These are phyloP conservation scores for Metallyticus violacea DNA, from an alignment of 2,888 invertebrate genomes.

Conservation along the genomic window DNA sequence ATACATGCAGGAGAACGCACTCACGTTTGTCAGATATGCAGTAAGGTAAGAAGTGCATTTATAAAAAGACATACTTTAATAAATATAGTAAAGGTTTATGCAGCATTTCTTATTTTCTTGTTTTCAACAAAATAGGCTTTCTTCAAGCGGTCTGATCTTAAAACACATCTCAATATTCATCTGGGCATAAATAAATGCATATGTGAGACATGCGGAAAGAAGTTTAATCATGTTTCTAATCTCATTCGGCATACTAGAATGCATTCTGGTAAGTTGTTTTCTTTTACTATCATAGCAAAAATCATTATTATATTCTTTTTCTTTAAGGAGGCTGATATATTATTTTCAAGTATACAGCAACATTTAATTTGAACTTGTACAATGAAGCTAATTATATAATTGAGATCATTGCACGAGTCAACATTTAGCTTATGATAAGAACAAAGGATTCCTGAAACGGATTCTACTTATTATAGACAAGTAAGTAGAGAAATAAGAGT, in stretches of 20 bases:
- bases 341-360: too few relatives aligned
- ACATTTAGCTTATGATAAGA: too few relatives aligned
- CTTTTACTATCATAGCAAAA: too few relatives aligned
- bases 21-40: constrained; percentile 43
- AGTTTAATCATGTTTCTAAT: constrained; percentile 48
- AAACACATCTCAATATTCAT: constrained; percentile 47
- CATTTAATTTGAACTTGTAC: too few relatives aligned
- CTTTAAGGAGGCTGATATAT: too few relatives aligned
- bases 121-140: neutral
- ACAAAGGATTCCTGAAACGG: too few relatives aligned
- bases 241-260: constrained; percentile 44
- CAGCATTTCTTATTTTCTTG: neutral
- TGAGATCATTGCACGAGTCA: too few relatives aligned
- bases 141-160: constrained; percentile 44
- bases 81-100: neutral
- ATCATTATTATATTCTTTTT: too few relatives aligned
- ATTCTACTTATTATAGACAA: too few relatives aligned
- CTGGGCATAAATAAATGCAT: constrained; percentile 45
- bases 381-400: too few relatives aligned
- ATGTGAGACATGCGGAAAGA: constrained; percentile 46
- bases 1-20: constrained; percentile 44
- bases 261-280: constrained; percentile 44
- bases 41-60: neutral
- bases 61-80: neutral
- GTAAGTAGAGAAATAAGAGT: too few relatives aligned